Base-by-base conservation (phyloP, 2,888 invertebrate species). In the Archaeoteleia sp. region DNA sequence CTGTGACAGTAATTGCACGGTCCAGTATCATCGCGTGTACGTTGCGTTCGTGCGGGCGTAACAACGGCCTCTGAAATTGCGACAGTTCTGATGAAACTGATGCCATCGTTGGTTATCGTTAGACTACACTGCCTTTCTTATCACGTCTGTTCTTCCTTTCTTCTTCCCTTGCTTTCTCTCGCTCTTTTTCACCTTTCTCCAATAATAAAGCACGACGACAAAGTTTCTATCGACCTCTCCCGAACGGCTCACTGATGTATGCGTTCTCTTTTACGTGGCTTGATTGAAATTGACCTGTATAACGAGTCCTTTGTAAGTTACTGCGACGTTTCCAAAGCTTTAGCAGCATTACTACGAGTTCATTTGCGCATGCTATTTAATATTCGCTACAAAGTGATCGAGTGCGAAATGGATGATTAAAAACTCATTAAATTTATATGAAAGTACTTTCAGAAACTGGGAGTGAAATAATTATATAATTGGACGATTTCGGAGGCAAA, bases 251-350 rank as follows among this genome's bases (percentile, higher is more conserved):
- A 40, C 49, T 63, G 63, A 63, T 63, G 51, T 63, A 63, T 63
- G 49, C 55, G 63, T 63, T 57, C 45, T 32, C 40, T 63, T 51
- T 63, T 48, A 51, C 45, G 49, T 51, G 49, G 63, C 63, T 63
- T 55, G 55, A 63, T 57, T 63, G 63, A 62, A 62, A 62, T 62
- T 62, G 62, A 54, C 54, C 62, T 20, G 43, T 48, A 54, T 54
- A 62, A 62, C 62, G 55, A 62, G 54, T 62, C 48, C 62, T 62
- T 62, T 62, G 54, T 55, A 62, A 49, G 48, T 55, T 42, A 14
- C 54, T 30, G 42, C 43, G 35, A 48, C 35, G 49, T 48, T 62
- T 13, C 14, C 34, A 14, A 29, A 39, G 54, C 42, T 40, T 62
- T 62, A 62, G 51, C 53, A 34, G 61, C 13, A 53, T 43, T 53